Base-by-base conservation (phyloP, 2,888 invertebrate species). In the Nasonia oneida region DNA sequence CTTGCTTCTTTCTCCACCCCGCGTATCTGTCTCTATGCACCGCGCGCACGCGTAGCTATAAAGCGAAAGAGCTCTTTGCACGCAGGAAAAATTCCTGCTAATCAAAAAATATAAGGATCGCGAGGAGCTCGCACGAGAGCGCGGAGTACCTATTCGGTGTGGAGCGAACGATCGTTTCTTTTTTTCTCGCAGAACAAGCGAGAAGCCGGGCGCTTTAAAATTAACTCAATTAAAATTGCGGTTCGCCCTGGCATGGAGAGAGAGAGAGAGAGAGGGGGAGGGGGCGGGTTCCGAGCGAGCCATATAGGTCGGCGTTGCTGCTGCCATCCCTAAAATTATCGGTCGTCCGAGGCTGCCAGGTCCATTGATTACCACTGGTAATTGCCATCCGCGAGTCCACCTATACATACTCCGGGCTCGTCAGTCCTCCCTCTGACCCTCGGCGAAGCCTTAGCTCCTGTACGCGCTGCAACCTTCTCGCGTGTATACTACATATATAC, bases 341-440 rank as follows among this genome's bases (percentile, higher is more conserved):
- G 89, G 87, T 88, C 88, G 88, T 89, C 88, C 86, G 88, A 89
- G 89, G 80, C 57, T 3, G 23, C 90, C 88, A 88, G 88, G 89
- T 89, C 91, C 91, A 92, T 92, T 91, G 92, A 92, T 92, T 91
- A 92, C 89, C 89, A 89, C 89, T 88, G 88, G 89, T 91, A 91
- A 91, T 92, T 91, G 90, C 89, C 90, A 90, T 90, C 57, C 90
- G 89, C 89, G 87, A 87, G 86, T 76, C 83, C 88, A 15, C 37
- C 73, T 33, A 18, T 37, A 29, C 29, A 37, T 47, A 47, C n/a
- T 6, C 2, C 10, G 10, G 18, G 39, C 80, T 74, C 86, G 33
- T 74, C 57, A 37, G 75, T 64, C 3, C 47, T 64, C 74, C 82
- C 71, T n/a, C 78, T 75, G 47, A n/a, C 10, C 81, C 57, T 75